Conservation (phyloP, 2,113 vertebrate species). For the Speoplatyrhinus poulsoni region DNA sequence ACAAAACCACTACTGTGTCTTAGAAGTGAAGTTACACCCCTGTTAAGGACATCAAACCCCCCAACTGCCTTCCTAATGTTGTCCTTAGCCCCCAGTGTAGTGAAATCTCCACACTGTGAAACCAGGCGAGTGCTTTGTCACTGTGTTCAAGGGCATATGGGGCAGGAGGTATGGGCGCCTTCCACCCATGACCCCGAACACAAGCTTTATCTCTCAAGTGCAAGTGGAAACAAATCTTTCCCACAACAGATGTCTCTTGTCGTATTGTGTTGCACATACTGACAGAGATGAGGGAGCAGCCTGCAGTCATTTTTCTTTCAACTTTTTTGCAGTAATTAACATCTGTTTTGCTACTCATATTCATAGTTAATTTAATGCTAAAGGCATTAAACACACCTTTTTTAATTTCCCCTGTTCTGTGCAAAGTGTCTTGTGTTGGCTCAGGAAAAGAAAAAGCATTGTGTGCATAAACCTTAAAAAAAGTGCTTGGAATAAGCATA, state of each 20-base stretch:
- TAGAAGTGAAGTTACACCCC: conserved; percentile 6
- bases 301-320: too few species aligned
- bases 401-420: too few species aligned
- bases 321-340: too few species aligned
- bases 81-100: conserved; percentile 6
- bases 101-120: conserved; percentile 12
- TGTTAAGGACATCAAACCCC: conserved; percentile 10
- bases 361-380: too few species aligned
- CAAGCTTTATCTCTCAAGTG: conserved; percentile 55
- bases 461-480: too few species aligned
- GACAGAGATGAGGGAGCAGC: too few species aligned
- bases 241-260: conserved; percentile 37
- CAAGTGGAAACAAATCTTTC: conserved; percentile 65
- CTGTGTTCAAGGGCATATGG: conserved; percentile 22
- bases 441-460: too few species aligned
- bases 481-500: too few species aligned
- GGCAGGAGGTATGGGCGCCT: conserved; percentile 36
- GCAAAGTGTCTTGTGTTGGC: too few species aligned
- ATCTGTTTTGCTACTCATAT: too few species aligned
- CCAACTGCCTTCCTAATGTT: conserved; percentile 7
- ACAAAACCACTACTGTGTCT: neutral
- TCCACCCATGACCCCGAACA: conserved; percentile 57
- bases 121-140: conserved; percentile 21
- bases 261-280: conserved; percentile 52
- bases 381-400: too few species aligned